Evolutionary conservation across 1,140 invertebrate genomes (phyloP).

Genomic region (Chelonus insularis): DNA sequence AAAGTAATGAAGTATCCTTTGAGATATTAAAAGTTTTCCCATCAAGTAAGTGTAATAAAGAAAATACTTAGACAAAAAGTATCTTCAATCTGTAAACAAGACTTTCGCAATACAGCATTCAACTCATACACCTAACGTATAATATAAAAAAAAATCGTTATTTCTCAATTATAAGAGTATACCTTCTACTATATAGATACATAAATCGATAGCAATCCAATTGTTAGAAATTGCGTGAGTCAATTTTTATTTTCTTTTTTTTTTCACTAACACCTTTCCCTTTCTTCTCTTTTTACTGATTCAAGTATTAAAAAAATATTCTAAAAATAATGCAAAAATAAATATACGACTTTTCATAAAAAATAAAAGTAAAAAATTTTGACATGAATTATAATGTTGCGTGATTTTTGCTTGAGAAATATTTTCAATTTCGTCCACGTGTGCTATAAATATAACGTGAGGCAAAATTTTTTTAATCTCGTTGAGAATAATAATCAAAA

Average conservation of each 20-base stretch:
- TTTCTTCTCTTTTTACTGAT: not conserved
- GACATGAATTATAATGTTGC: constrained; percentile 6
- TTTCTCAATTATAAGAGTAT: too few relatives aligned
- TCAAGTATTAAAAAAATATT: not conserved
- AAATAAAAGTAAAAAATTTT: constrained; percentile 2
- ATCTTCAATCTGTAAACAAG: too few relatives aligned
- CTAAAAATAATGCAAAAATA: not conserved
- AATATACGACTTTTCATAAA: not conserved
- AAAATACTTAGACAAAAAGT: too few relatives aligned
- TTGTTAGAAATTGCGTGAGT: not conserved
- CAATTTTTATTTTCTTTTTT: not conserved
- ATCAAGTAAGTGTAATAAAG: too few relatives aligned
- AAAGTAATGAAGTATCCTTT: too few relatives aligned
- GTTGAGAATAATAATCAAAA: not conserved
- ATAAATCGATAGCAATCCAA: too few relatives aligned
- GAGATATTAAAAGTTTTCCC: too few relatives aligned
- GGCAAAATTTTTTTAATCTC: not conserved
- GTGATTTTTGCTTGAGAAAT: not conserved
- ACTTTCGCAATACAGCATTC: too few relatives aligned
- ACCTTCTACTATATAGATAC: too few relatives aligned
- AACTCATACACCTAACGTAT: too few relatives aligned
- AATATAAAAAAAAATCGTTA: too few relatives aligned
- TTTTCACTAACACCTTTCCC: not conserved
- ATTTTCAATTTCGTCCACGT: not conserved
- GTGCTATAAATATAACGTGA: not conserved